Conservation (phyloP, 2,113 vertebrate species). For the Semnornis frantzii region DNA sequence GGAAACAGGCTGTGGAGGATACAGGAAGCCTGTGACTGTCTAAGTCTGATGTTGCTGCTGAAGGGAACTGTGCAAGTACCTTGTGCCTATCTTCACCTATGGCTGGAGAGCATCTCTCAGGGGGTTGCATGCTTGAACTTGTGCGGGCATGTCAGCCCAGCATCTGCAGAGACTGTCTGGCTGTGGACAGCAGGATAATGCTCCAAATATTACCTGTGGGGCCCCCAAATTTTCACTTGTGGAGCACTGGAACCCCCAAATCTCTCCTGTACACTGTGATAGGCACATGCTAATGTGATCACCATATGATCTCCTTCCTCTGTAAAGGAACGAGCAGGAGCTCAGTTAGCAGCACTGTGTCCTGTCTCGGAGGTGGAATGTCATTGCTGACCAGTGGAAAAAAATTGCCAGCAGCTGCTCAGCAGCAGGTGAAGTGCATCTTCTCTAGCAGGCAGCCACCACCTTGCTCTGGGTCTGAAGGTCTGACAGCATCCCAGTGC, state of each 20-base stretch:
- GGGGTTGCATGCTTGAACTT: neutral
- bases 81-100: neutral
- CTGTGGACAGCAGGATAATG: neutral
- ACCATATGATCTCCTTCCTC: fast-evolving
- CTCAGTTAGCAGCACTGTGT: neutral
- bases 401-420: neutral
- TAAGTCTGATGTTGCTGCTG: neutral
- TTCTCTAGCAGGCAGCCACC: neutral
- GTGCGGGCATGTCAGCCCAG: neutral
- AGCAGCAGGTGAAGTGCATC: neutral
- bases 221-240: neutral
- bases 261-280: neutral
- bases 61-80: neutral
- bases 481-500: neutral
- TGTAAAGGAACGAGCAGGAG: neutral
- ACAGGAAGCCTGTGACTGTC: neutral
- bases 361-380: neutral
- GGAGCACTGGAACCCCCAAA: neutral
- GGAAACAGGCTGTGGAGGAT: neutral
- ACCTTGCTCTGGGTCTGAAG: fast-evolving
- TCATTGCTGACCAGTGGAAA: neutral
- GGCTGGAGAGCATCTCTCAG: neutral
- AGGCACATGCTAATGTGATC: neutral
- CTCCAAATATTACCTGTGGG: neutral
- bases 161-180: neutral